Percentiles rank a stretch among this genome's conserved stretches.
Conservation (phyloP, 2,113 vertebrate genomes). For the Chauna torquata region DNA sequence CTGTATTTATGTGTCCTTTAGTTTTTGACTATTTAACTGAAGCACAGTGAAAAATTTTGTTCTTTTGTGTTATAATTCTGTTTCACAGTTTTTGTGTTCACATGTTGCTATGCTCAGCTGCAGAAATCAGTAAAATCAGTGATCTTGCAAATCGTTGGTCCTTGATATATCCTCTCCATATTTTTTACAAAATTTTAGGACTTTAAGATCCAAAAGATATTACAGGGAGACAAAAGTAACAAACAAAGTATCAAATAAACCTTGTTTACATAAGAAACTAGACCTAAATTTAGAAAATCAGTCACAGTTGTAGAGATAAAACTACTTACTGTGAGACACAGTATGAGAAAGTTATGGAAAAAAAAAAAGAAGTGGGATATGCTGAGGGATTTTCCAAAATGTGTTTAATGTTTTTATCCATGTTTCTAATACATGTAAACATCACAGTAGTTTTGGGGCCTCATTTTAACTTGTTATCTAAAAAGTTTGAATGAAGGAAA, state of each 20-base stretch:
- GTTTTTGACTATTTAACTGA: not conserved
- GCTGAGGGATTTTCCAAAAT: not conserved
- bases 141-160: not conserved
- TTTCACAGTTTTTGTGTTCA: not conserved
- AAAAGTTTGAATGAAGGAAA: not conserved
- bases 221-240: not conserved
- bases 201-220: not conserved
- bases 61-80: not conserved
- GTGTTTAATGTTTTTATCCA: accelerated
- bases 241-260: not conserved
- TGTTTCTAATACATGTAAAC: not conserved
- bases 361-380: accelerated
- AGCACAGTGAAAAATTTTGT: not conserved
- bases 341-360: not conserved
- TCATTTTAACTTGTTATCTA: not conserved
- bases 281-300: not conserved
- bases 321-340: not conserved
- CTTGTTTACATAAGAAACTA: not conserved
- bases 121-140: not conserved
- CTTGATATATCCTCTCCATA: not conserved
- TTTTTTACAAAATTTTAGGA: not conserved
- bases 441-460: not conserved
- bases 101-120: not conserved
- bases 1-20: not conserved
- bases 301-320: not conserved